phyloP scores from a whole-genome alignment of 2,797 vertebrate genomes.

The Coreius guichenoti region DNA sequence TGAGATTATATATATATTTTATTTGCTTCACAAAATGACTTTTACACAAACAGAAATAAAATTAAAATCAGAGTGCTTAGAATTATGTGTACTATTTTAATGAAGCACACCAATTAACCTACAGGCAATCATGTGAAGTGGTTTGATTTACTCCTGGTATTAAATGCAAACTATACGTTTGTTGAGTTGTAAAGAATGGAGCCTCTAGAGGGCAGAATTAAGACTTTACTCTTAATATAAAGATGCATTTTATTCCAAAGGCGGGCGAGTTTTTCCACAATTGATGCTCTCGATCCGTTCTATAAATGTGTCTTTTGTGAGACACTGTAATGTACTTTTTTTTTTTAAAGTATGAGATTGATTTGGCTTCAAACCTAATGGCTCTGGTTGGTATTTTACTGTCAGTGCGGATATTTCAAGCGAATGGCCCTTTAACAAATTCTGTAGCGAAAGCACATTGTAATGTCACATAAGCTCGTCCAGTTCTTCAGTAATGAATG shows the following conservation, averaged over 20 bases:
- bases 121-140: background rate
- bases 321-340: slow-evolving; percentile 12
- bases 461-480: slow-evolving; percentile 25
- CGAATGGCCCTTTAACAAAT: slow-evolving; percentile 41
- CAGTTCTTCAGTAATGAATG: slow-evolving; percentile 50
- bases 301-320: slow-evolving; percentile 34
- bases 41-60: background rate
- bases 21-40: background rate
- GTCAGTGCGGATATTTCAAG: slow-evolving; percentile 40
- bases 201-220: slow-evolving; percentile 44
- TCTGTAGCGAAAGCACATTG: slow-evolving; percentile 40
- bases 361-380: slow-evolving; percentile 34
- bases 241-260: slow-evolving; percentile 8
- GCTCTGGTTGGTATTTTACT: slow-evolving; percentile 41
- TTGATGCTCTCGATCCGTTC: background rate
- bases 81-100: background rate
- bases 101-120: background rate
- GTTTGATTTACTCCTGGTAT: slow-evolving; percentile 41
- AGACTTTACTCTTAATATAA: slow-evolving; percentile 27
- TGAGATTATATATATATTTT: background rate
- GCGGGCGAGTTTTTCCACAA: background rate
- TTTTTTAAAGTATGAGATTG: slow-evolving; percentile 30
- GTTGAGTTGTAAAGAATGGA: background rate
- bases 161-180: background rate
- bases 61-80: background rate